Evolutionary conservation across 2,888 invertebrate species (phyloP), one percentile per base, ranked within the genome.

Genomic region (Acanthococcus lagerstroemiae): DNA sequence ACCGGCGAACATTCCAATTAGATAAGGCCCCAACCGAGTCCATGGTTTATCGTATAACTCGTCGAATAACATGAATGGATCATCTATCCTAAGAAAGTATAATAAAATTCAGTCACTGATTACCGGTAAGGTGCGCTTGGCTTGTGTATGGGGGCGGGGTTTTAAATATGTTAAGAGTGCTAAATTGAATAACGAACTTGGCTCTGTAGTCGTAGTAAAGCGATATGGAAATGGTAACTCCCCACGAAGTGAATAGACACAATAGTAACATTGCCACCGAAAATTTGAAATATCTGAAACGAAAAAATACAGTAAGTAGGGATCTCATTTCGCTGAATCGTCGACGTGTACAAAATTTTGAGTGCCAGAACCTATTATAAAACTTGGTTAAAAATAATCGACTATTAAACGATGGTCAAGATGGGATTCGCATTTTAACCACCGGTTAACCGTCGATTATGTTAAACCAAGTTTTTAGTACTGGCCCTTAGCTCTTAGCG

Each of bases 11-110:
- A 91, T 90, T 70, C 90, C 90, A 61, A 90, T 85, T 2, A 90
- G 78, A 75, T 90, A 91, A 0, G 90, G 90, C 0, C 90, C 90
- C 15, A 90, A 77, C 67, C 90, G 77, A 0, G 90, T 90, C 89
- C 90, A 91, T 1, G 90, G 90, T 76, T 90, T 91, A 77, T 90
- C 90, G 75, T 91, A 91, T 71, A 91, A 87, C 78, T 90, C 88
- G 76, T 91, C 90, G 75, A 91, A 91, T 58, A 89, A 80, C 0
- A 88, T 88, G 26, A 75, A 71, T 17, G 74, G 74, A 52, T 74
- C 73, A 69, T 74, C 72, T 48, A 72, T 71, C 60, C 74, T 73
- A 68, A 25, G 71, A 71, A 19, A 12, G 12, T 30, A n/a, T 9
- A 45, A n/a, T n/a, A n/a, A n/a, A n/a, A n/a, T n/a, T n/a, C n/a